Evolutionary conservation across 1,140 invertebrate genomes (phyloP).

Genomic region (Galendromus occidentalis): DNA sequence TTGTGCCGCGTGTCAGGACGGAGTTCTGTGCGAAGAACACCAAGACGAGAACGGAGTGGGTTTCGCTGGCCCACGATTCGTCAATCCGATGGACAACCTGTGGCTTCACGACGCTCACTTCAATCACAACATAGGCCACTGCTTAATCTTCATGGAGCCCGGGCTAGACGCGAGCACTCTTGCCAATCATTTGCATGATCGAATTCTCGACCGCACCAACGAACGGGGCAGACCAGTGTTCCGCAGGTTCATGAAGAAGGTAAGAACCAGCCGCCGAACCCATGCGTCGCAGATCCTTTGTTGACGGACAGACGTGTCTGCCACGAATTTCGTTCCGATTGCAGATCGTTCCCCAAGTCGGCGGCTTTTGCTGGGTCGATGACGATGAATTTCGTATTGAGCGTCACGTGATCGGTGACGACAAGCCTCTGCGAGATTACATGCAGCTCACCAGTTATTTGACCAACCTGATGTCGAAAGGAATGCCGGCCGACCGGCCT

Average conservation of each 20-base stretch:
- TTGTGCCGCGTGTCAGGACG: conserved; percentile 23
- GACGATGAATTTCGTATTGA: conserved; percentile 34
- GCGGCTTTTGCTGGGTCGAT: conserved; percentile 33
- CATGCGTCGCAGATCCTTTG: neutral
- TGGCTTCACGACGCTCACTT: conserved; percentile 30
- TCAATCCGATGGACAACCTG: conserved; percentile 28
- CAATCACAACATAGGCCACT: conserved; percentile 30
- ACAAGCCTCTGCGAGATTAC: conserved; percentile 23
- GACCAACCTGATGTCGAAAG: conserved; percentile 27
- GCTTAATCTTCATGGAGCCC: conserved; percentile 32
- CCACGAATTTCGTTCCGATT: conserved; percentile 31
- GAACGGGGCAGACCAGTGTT: conserved; percentile 28
- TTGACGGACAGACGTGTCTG: neutral
- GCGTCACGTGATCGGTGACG: conserved; percentile 33
- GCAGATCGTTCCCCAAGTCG: conserved; percentile 27
- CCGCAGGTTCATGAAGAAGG: conserved; percentile 31
- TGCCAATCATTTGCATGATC: conserved; percentile 28
- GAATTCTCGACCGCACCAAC: conserved; percentile 30
- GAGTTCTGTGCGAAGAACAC: neutral
- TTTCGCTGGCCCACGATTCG: conserved; percentile 19
- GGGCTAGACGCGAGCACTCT: conserved; percentile 30
- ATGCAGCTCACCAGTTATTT: conserved; percentile 31
- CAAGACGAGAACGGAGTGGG: conserved; percentile 10
- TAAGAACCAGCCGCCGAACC: conserved; percentile 15
- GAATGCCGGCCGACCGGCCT: conserved; percentile 29